Evolutionary conservation across 2,113 vertebrate species (phyloP).

Genomic region (Heptranchias perlo): DNA sequence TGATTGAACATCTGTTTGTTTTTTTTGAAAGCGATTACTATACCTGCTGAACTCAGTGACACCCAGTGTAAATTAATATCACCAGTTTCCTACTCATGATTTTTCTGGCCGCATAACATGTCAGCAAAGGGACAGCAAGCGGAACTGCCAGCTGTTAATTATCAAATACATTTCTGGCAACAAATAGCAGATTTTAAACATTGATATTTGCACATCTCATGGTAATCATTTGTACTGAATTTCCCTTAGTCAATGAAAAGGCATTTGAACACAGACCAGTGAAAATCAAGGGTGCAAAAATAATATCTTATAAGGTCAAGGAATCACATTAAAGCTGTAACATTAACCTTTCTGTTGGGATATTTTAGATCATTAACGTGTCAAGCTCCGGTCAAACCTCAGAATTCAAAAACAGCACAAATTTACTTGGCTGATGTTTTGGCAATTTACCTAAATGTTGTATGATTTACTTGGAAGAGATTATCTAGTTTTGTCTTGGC

Average conservation of each 20-base stretch:
- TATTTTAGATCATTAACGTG: background rate
- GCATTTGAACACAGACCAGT: background rate
- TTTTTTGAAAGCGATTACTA: background rate
- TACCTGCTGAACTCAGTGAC: slow-evolving; percentile 7
- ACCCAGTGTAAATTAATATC: slow-evolving; percentile 6
- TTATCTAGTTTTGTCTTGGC: background rate
- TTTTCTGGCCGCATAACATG: background rate
- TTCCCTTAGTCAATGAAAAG: background rate
- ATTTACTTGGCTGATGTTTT: background rate
- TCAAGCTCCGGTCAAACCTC: background rate
- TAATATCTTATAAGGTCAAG: background rate
- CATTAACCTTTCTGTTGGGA: background rate
- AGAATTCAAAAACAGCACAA: background rate
- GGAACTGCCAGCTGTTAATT: background rate
- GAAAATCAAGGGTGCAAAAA: background rate
- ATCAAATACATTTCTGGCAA: slow-evolving; percentile 15
- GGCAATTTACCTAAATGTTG: background rate
- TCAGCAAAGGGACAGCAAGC: background rate
- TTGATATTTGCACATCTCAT: background rate
- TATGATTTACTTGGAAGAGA: background rate
- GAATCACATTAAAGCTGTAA: background rate
- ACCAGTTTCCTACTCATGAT: background rate
- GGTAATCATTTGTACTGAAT: background rate
- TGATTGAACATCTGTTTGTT: background rate
- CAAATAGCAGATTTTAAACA: background rate